Evolutionary conservation across 2,797 vertebrate species (phyloP).

Genomic region (Fundulus diaphanus): DNA sequence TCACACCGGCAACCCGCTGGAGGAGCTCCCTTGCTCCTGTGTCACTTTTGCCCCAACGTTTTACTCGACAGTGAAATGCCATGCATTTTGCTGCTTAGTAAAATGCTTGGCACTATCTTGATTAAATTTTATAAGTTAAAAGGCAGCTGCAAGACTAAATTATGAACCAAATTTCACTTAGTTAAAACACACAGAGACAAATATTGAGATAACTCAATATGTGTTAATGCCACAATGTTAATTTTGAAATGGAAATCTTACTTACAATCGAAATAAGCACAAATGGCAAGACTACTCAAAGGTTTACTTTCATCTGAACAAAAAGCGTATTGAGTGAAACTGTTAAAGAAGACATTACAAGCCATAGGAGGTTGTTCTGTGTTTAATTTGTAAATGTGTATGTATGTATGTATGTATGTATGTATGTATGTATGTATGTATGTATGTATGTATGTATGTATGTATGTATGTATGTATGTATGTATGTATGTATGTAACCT

Average conservation of each 20-base stretch:
- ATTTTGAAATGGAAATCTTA: slow-evolving; percentile 6
- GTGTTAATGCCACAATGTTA: slow-evolving; percentile 20
- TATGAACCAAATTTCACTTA: slow-evolving; percentile 9
- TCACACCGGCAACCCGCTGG: no score
- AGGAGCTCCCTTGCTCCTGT: no score
- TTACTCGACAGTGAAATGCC: no score
- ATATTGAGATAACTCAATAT: slow-evolving; percentile 10
- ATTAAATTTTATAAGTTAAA: slow-evolving; percentile 36
- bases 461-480: no score
- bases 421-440: no score
- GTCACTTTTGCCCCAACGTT: no score
- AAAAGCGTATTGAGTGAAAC: background rate
- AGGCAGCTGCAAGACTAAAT: slow-evolving; percentile 13
- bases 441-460: no score
- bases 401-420: no score
- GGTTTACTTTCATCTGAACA: background rate
- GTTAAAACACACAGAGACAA: slow-evolving; percentile 7
- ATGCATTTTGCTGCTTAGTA: no score
- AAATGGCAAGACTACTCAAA: background rate
- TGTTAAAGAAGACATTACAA: background rate
- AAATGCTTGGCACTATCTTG: background rate
- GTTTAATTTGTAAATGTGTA: background rate
- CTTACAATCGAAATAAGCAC: background rate
- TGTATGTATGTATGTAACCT: no score
- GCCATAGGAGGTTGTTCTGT: background rate